A percentile compares a stretch with the other conserved stretches of the same genome.
These are phyloP conservation scores for Ammospiza maritima DNA, from an alignment of 2,797 vertebrate species.

Conservation along the genomic window DNA sequence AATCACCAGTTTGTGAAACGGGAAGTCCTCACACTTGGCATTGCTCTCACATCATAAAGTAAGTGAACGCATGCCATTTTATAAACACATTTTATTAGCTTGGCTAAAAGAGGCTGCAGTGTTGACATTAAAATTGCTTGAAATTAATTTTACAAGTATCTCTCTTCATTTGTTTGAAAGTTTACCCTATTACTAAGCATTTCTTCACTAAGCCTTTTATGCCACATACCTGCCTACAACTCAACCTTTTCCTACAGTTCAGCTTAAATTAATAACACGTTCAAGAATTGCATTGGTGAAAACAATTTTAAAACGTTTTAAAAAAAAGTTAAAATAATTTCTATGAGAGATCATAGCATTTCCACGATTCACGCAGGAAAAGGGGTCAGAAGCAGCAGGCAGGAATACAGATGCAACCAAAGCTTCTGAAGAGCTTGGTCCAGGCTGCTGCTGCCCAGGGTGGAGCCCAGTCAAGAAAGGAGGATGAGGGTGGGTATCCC, in stretches of 20 bases:
- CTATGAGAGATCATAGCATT: neutral
- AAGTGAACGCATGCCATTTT: neutral
- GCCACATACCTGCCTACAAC: neutral
- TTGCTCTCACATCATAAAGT: neutral
- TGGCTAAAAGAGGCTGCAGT: neutral
- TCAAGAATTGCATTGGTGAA: neutral
- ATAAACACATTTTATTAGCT: neutral
- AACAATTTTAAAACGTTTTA: neutral
- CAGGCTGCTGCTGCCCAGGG: neutral
- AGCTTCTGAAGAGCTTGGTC: neutral
- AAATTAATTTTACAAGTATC: neutral
- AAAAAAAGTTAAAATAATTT: neutral
- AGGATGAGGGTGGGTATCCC: neutral
- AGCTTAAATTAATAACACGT: neutral
- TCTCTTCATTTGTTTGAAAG: neutral
- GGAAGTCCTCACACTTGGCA: neutral
- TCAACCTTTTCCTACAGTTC: neutral
- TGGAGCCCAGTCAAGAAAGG: neutral
- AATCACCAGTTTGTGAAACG: neutral
- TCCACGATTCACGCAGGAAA: neutral
- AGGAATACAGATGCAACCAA: neutral
- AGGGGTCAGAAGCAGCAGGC: neutral
- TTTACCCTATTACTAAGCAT: neutral
- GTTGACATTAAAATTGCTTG: neutral
- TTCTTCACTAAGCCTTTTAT: neutral